phyloP scores from a whole-genome alignment of 2,888 invertebrate genomes.

The Carcina quercana region DNA sequence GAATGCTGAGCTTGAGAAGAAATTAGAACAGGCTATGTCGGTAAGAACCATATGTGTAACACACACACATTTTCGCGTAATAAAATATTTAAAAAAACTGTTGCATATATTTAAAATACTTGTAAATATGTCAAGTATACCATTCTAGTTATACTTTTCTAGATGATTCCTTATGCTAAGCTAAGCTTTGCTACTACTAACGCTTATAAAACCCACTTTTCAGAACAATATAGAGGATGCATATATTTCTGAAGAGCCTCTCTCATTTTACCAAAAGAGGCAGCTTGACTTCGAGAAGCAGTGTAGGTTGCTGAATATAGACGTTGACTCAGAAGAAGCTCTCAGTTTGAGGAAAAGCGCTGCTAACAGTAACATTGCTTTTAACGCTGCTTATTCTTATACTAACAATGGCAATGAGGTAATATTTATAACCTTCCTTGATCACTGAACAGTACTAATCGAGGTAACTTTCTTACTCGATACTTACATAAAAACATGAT shows the following conservation, averaged over 20 bases:
- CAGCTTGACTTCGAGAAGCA: slow-evolving; percentile 64
- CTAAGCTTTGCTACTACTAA: no score
- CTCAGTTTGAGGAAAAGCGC: slow-evolving; percentile 38
- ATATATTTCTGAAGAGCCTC: slow-evolving; percentile 49
- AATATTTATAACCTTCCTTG: no score
- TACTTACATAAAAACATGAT: no score
- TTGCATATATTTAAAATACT: no score
- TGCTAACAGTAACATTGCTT: slow-evolving; percentile 44
- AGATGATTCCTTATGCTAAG: no score
- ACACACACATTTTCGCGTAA: no score
- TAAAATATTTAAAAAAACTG: no score
- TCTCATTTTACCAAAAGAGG: slow-evolving; percentile 63
- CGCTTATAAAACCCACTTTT: slow-evolving; percentile 32
- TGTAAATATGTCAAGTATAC: no score
- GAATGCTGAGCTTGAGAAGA: slow-evolving; percentile 85
- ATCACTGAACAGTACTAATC: no score
- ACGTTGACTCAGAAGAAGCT: slow-evolving; percentile 54
- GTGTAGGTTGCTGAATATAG: slow-evolving; percentile 62
- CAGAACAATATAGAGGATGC: slow-evolving; percentile 50
- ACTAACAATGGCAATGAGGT: slow-evolving; percentile 32
- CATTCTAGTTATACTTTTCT: no score
- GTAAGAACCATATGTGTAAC: no score
- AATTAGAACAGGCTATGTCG: slow-evolving; percentile 79
- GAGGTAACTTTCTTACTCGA: no score
- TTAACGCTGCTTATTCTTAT: slow-evolving; percentile 28